These are phyloP conservation scores for Dasysyrphus albostriatus DNA, from an alignment of 2,888 invertebrate species.

Conservation along the genomic window DNA sequence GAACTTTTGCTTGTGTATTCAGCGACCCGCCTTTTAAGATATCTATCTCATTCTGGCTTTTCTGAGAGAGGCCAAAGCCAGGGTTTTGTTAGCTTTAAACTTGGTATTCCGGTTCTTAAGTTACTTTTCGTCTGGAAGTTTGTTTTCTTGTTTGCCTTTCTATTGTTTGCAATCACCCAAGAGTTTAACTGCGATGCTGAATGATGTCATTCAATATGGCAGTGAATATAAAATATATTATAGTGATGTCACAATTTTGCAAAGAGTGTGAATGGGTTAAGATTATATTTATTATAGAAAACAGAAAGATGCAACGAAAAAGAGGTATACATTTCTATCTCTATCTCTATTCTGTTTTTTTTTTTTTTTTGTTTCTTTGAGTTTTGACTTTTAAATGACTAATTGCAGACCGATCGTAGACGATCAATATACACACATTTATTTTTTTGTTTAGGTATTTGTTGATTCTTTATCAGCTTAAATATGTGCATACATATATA, in stretches of 20 bases:
- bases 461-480: conserved; percentile 38
- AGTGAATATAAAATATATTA: neutral
- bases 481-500: neutral
- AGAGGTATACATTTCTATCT: neutral
- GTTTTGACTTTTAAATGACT: conserved; percentile 43
- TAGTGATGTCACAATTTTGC: conserved; percentile 70
- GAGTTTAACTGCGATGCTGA: conserved; percentile 14
- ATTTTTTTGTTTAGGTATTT: conserved; percentile 32
- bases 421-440: neutral
- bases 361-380: neutral
- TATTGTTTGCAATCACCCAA: conserved; percentile 61
- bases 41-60: conserved; percentile 45
- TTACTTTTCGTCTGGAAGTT: conserved; percentile 27
- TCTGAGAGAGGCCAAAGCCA: conserved; percentile 61
- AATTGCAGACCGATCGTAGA: conserved; percentile 69
- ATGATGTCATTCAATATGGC: conserved; percentile 1
- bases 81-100: conserved; percentile 38
- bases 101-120: conserved; percentile 70
- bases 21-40: conserved; percentile 35
- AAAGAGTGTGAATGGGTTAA: conserved; percentile 4
- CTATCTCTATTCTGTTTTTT: neutral
- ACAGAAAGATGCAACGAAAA: conserved; percentile 11
- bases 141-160: conserved; percentile 65
- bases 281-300: neutral
- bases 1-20: conserved; percentile 52